Evolutionary conservation across 2,888 invertebrate genomes (phyloP), one percentile per base, ranked within the genome.

Genomic region (Cyclophora albipunctata): DNA sequence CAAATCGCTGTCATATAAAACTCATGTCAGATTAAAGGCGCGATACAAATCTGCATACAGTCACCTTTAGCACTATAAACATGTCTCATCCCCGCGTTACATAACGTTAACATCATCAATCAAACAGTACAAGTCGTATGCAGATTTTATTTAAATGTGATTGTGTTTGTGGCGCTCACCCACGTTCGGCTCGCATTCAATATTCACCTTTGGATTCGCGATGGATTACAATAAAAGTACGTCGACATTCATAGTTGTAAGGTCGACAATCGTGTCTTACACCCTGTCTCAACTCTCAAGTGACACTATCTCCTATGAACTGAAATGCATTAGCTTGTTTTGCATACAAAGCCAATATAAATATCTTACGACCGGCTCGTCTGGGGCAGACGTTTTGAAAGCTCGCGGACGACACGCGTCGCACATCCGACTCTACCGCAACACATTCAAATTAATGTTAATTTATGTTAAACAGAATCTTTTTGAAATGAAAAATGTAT

Each of bases 291-390:
- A 69, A 78, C 64, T 66, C 70, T 70, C 71, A 69, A 78, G 69
- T 73, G 75, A 73, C 76, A 75, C 69, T 72, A 66, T 70, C 68
- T 66, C 59, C 63, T 65, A 66, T 64, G 65, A 68, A 73, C 69
- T 71, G 72, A 75, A 79, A 81, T 77, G 78, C 76, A 76, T 82
- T 78, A 78, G 73, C 66, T 73, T 70, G 75, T 80, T 87, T 88
- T 84, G 86, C 87, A 88, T 88, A 88, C 87, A 88, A 88, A 88
- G 86, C 59, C 75, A 70, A 81, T 85, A 87, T 86, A 87, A 86
- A 87, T 85, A 85, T 85, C 79, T 75, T 77, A 77, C 76, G 75
- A 75, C 72, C 77, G 66, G 75, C 75, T 74, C 73, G 67, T 70
- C 67, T 69, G 69, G 71, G 69, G 71, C 69, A 71, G 64, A 63